Percentiles rank a stretch among this genome's conserved stretches.
phyloP scores from a whole-genome alignment of 2,888 invertebrate species.

The Agrochola lota region DNA sequence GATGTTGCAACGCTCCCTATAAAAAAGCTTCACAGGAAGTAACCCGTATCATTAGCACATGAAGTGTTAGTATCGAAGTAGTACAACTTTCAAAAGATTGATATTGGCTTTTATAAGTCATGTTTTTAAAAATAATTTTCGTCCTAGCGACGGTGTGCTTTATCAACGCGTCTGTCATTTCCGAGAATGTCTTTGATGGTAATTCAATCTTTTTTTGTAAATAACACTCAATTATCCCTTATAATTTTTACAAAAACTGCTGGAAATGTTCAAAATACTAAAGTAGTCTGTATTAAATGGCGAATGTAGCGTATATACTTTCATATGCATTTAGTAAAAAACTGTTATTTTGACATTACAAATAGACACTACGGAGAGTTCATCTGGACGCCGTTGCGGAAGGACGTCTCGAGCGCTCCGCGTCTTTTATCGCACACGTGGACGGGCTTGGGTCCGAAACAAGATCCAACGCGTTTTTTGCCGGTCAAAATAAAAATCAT shows the following conservation, averaged over 20 bases:
- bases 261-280: not conserved
- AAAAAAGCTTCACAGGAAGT: slow-evolving; percentile 22
- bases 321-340: too few relatives aligned
- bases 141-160: slow-evolving; percentile 40
- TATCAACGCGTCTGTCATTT: slow-evolving; percentile 54
- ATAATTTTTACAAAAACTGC: not conserved
- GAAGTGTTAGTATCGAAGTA: not conserved
- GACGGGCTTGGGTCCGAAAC: too few relatives aligned
- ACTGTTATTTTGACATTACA: too few relatives aligned
- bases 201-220: slow-evolving; percentile 6
- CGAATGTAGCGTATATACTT: too few relatives aligned
- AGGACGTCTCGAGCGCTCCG: too few relatives aligned
- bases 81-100: not conserved
- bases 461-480: too few relatives aligned
- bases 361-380: too few relatives aligned
- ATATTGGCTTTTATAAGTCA: slow-evolving; percentile 16
- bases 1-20: slow-evolving; percentile 39
- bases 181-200: slow-evolving; percentile 51
- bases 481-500: too few relatives aligned
- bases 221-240: not conserved
- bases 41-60: slow-evolving; percentile 15
- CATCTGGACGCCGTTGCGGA: too few relatives aligned
- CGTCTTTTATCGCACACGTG: too few relatives aligned
- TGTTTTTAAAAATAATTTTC: slow-evolving; percentile 48
- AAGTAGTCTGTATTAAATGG: not conserved